phyloP scores from a whole-genome alignment of 2,888 invertebrate species.

The Clepsis dumicolana region DNA sequence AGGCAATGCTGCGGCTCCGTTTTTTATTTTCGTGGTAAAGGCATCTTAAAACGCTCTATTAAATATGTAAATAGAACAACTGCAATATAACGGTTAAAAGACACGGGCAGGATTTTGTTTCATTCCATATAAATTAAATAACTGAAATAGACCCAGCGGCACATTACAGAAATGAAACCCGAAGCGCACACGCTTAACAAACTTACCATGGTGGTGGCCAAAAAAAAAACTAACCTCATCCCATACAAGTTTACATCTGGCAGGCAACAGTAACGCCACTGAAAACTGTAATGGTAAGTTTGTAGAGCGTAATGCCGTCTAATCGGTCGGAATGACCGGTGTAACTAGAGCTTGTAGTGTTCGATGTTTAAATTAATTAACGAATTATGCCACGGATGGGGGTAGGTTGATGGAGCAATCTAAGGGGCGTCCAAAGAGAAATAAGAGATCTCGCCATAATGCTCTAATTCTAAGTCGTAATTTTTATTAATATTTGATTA shows the following conservation, averaged over 20 bases:
- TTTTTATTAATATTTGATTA: neutral
- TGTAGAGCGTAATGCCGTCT: conserved; percentile 62
- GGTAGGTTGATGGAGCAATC: conserved; percentile 26
- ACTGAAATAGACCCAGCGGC: conserved; percentile 8
- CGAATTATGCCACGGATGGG: conserved; percentile 51
- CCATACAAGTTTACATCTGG: neutral
- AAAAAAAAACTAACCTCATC: neutral
- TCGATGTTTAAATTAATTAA: conserved; percentile 61
- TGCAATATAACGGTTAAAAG: no score
- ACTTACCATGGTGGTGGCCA: neutral
- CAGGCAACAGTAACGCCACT: conserved; percentile 15
- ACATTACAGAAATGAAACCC: conserved; percentile 52
- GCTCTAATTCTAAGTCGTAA: neutral
- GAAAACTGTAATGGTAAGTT: neutral
- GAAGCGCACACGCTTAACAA: conserved; percentile 49
- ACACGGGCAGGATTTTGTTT: neutral
- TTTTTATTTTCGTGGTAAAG: no score
- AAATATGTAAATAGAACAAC: no score
- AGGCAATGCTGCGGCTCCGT: no score
- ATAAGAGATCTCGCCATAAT: neutral
- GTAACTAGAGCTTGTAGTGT: conserved; percentile 64
- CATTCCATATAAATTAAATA: conserved; percentile 15
- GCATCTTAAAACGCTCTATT: neutral
- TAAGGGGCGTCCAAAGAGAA: neutral
- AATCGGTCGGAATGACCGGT: conserved; percentile 79